These are phyloP conservation scores for Orcinus orca DNA, from an alignment of 2,113 vertebrate genomes.

Conservation along the genomic window DNA sequence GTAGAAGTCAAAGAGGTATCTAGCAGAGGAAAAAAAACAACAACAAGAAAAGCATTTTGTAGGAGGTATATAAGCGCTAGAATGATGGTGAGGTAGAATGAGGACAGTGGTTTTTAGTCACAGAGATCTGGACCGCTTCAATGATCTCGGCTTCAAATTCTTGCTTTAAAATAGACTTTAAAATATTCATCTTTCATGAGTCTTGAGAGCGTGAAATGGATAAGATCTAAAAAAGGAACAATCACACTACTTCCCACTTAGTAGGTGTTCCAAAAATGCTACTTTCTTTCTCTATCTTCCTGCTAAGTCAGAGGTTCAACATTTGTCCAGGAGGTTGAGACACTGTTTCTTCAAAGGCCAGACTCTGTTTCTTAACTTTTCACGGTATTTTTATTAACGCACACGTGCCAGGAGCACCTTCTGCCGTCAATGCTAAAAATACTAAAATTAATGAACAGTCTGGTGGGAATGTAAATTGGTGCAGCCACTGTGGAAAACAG, in stretches of 20 bases:
- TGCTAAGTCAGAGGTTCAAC: not conserved
- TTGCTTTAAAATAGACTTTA: not conserved
- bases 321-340: not conserved
- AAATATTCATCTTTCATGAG: not conserved
- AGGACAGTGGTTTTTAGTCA: rapidly evolving
- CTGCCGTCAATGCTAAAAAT: not conserved
- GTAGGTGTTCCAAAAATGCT: not conserved
- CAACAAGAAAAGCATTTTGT: not conserved
- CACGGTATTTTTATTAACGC: not conserved
- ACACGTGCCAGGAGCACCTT: not conserved
- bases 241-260: not conserved
- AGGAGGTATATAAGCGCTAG: not conserved
- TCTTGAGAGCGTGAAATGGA: not conserved
- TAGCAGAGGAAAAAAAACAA: not conserved
- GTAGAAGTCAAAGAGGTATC: not conserved
- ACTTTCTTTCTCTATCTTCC: not conserved
- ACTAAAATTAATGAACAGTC: not conserved
- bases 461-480: not conserved
- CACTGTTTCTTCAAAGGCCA: not conserved
- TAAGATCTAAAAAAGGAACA: not conserved
- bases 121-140: not conserved
- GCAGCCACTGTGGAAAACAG: not conserved
- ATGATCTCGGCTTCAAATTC: not conserved
- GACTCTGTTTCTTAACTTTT: not conserved
- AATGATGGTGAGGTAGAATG: rapidly evolving